A percentile compares a stretch with the other conserved stretches of the same genome.
phyloP scores from a whole-genome alignment of 2,797 vertebrate genomes.

The Spheniscus humboldti region DNA sequence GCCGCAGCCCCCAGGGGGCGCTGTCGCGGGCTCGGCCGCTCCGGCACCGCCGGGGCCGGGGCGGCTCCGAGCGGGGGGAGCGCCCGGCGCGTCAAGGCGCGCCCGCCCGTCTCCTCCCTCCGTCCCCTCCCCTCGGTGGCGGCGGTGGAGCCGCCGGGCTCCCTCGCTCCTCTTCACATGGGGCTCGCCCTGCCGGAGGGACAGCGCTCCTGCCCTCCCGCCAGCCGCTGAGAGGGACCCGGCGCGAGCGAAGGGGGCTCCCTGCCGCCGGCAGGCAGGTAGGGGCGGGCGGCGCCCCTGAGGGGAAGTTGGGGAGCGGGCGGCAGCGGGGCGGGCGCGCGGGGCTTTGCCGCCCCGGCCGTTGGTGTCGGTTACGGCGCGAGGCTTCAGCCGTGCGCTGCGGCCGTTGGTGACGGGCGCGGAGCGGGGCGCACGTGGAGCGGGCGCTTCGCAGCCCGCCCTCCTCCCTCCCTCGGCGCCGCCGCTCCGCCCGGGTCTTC shows the following conservation, averaged over 20 bases:
- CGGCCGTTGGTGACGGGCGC: background rate
- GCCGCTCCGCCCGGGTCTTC: background rate
- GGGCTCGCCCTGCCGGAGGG: background rate
- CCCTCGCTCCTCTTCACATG: slow-evolving; percentile 24
- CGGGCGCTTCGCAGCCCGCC: background rate
- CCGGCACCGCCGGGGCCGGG: background rate
- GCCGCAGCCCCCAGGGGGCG: slow-evolving; percentile 61
- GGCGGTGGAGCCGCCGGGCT: slow-evolving; percentile 60
- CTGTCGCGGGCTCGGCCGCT: slow-evolving; percentile 11
- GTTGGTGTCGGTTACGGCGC: background rate
- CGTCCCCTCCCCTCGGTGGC: background rate
- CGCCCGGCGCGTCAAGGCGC: slow-evolving; percentile 18
- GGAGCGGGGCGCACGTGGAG: background rate
- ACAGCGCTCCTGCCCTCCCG: background rate
- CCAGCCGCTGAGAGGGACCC: slow-evolving; percentile 14
- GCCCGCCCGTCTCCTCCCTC: background rate
- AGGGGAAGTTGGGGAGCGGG: background rate
- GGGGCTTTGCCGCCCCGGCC: background rate
- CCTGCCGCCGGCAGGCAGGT: background rate
- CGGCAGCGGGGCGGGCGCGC: background rate
- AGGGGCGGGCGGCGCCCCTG: background rate
- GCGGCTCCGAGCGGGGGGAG: slow-evolving; percentile 57
- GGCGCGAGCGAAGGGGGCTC: background rate
- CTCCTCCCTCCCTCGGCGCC: background rate
- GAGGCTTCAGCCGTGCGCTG: background rate